These are phyloP conservation scores for Puntigrus tetrazona DNA, from an alignment of 2,113 vertebrate genomes.

Conservation along the genomic window DNA sequence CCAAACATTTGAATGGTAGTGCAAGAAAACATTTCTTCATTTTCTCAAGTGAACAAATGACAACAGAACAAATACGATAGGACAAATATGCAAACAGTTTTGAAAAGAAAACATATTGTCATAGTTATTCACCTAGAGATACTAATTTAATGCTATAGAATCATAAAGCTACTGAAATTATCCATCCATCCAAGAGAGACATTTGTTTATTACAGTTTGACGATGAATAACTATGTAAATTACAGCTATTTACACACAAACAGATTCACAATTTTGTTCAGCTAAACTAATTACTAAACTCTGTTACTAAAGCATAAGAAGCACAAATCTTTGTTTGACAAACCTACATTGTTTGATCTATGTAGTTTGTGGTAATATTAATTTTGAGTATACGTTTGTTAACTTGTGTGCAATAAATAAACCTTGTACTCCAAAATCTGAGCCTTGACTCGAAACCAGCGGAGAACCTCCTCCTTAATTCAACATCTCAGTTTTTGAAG, in stretches of 20 bases:
- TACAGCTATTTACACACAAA: not conserved
- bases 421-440: not conserved
- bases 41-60: not conserved
- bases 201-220: not conserved
- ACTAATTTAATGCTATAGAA: not conserved
- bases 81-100: not conserved
- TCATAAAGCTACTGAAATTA: not conserved
- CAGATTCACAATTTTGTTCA: no score
- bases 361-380: not conserved
- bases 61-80: not conserved
- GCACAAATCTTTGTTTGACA: not conserved
- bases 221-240: not conserved
- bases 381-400: not conserved
- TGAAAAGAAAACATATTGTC: not conserved
- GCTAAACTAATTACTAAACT: no score
- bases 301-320: not conserved
- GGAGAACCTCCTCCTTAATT: not conserved
- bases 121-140: not conserved
- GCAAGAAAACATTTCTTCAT: not conserved
- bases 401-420: not conserved
- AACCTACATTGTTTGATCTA: not conserved
- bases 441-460: not conserved
- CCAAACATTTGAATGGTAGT: not conserved
- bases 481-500: not conserved
- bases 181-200: not conserved